These are phyloP conservation scores for Ctena decussata DNA, from an alignment of 2,888 invertebrate species.

Conservation along the genomic window DNA sequence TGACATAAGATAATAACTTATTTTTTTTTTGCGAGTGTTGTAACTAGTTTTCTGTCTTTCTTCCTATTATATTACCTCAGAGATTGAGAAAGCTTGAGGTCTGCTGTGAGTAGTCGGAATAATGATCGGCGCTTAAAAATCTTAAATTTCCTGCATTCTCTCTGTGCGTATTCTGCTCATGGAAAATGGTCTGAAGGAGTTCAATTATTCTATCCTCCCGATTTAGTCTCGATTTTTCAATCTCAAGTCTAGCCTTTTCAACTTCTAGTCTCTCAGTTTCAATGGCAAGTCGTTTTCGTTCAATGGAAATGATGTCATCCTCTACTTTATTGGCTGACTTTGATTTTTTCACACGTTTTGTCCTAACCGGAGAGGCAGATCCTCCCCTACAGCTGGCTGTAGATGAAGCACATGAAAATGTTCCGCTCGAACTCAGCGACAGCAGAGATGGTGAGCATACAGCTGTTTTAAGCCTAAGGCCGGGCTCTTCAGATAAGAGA, in stretches of 20 bases:
- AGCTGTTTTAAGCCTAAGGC: neutral
- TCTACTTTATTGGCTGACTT: neutral
- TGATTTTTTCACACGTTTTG: neutral
- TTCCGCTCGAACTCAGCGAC: neutral
- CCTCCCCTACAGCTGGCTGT: neutral
- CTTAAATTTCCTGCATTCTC: neutral
- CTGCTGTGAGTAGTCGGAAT: neutral
- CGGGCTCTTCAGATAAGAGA: neutral
- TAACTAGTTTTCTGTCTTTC: too few species aligned
- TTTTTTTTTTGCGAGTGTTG: too few species aligned
- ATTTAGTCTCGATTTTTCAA: neutral
- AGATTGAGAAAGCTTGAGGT: neutral
- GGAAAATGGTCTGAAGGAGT: neutral
- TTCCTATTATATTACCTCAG: neutral
- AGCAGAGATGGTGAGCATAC: neutral
- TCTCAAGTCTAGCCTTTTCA: neutral
- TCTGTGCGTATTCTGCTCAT: neutral
- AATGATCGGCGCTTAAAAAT: neutral
- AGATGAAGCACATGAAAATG: neutral
- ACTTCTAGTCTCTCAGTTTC: neutral
- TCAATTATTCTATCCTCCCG: neutral
- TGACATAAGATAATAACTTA: too few species aligned
- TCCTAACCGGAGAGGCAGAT: neutral
- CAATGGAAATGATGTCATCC: neutral
- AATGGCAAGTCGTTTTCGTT: neutral